Evolutionary conservation across 2,797 vertebrate species (phyloP), one percentile per base, ranked within the genome.

Genomic region (Cyclura pinguis): DNA sequence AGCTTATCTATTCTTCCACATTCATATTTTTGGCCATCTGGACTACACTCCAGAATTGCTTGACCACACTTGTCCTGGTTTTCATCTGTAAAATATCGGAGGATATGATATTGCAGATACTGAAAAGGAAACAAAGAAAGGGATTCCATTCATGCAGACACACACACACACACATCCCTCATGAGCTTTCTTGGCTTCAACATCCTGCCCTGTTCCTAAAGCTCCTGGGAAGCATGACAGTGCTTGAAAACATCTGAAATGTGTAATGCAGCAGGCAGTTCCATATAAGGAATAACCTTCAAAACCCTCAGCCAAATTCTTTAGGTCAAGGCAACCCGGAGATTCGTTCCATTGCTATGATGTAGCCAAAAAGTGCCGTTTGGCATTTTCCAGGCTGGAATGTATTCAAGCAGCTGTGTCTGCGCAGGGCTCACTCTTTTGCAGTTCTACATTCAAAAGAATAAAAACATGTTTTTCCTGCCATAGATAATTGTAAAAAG

Each of bases 241-340:
- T 88, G 47, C 55, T 86, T 90, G 94, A 92, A 94, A 95, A 96
- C 94, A 89, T 67, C 62, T 92, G 88, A 95, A 94, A 95, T 92
- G 89, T 86, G 83, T 57, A 29, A 74, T 80, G 85, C 83, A 94
- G 93, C 92, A 92, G 87, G 93, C 88, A 91, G 1, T 92, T 96
- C 96, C 96, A 93, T 96, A 95, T 95, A 95, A 94, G 96, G 96
- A 95, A 96, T 93, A 94, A 90, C 86, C 91, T 93, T 91, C 93
- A 86, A 47, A 35, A 92, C 85, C 80, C 92, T 91, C 95, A 93
- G 95, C 95, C 95, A 96, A 95, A 96, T 80, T 95, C 96, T 95
- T 95, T 95, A 92, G 95, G 96, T 96, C 96, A 96, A 95, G 91
- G 93, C 94, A 96, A 95, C 94, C 92, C 91, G 91, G 88, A 84